These are phyloP conservation scores for Diacarnus erythraeanus DNA, from an alignment of 37 sponge, comb jelly and placozoan genomes.

Conservation along the genomic window DNA sequence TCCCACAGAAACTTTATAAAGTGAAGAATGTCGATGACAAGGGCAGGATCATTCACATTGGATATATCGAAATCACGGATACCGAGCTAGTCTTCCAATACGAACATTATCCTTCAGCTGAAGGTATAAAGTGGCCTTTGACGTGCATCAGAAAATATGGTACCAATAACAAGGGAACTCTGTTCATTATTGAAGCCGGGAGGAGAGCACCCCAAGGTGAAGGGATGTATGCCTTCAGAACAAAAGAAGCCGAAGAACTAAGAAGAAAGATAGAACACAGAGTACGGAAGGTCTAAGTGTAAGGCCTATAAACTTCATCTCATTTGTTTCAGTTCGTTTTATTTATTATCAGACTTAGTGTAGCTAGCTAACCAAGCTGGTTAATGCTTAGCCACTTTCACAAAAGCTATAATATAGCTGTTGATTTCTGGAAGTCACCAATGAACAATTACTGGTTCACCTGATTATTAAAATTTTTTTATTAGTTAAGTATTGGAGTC, in stretches of 20 bases:
- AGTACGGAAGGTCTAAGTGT: not conserved
- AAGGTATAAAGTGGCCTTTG: slow-evolving; percentile 45
- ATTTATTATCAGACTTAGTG: not conserved
- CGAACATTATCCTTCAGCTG: slow-evolving; percentile 46
- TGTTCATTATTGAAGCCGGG: slow-evolving; percentile 57
- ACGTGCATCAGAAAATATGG: slow-evolving; percentile 54
- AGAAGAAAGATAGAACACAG: slow-evolving; percentile 34
- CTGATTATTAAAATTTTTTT: too few relatives aligned
- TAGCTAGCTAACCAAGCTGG: not conserved
- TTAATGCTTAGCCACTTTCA: too few relatives aligned
- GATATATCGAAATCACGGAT: slow-evolving; percentile 40
- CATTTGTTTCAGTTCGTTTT: not conserved
- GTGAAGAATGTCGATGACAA: slow-evolving; percentile 66
- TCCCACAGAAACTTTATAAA: slow-evolving; percentile 32
- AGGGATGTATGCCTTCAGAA: slow-evolving; percentile 52
- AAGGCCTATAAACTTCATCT: not conserved
- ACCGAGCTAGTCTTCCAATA: slow-evolving; percentile 42
- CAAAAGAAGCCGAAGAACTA: slow-evolving; percentile 39
- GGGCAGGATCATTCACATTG: slow-evolving; percentile 55
- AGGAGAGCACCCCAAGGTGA: slow-evolving; percentile 57
- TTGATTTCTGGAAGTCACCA: too few relatives aligned
- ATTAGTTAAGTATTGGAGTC: too few relatives aligned
- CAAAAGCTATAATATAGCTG: too few relatives aligned
- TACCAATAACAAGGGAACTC: slow-evolving; percentile 7
- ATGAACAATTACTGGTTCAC: too few relatives aligned